Conservation (phyloP, 2,797 vertebrate species). For the Sphaeramia orbicularis region DNA sequence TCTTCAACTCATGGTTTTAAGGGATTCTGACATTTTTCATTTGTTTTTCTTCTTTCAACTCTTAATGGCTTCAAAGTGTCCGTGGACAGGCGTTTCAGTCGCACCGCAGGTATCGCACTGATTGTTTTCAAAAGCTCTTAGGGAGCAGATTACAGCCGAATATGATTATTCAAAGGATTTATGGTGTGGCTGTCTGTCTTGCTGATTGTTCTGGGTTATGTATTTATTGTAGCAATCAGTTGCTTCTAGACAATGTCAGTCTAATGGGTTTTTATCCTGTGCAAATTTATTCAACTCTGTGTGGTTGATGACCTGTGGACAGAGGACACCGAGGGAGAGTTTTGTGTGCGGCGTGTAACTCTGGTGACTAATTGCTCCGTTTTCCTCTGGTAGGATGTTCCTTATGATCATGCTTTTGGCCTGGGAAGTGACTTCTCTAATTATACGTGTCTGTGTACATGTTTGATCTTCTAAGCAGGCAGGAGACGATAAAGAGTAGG, state of each 20-base stretch:
- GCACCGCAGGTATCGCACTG: conserved; percentile 10
- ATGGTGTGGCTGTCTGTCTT: not conserved
- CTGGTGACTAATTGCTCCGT: conserved; percentile 10
- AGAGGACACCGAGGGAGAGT: no score
- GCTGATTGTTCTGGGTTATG: conserved; percentile 39
- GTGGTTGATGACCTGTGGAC: not conserved
- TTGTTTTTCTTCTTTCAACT: conserved; percentile 5
- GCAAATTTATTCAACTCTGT: not conserved
- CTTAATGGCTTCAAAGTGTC: conserved; percentile 28
- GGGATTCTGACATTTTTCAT: conserved; percentile 22
- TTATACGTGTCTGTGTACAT: no score
- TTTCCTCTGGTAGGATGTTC: conserved; percentile 14
- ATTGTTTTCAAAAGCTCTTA: conserved; percentile 45
- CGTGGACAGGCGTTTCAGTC: conserved; percentile 11
- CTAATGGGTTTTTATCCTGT: not conserved
- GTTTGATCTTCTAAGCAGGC: conserved; percentile 22
- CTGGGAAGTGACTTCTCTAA: conserved; percentile 28
- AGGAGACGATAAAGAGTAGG: not conserved
- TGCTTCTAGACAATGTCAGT: not conserved
- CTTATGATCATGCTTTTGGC: conserved; percentile 25
- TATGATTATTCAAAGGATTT: conserved; percentile 31
- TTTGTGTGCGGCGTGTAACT: conserved; percentile 10
- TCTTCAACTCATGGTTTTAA: conserved; percentile 7
- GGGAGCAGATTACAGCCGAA: conserved; percentile 32
- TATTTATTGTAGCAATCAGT: conserved; percentile 25